Percentiles rank a stretch among this genome's conserved stretches.
Conservation (phyloP, 2,888 invertebrate genomes). For the Patella caerulea region DNA sequence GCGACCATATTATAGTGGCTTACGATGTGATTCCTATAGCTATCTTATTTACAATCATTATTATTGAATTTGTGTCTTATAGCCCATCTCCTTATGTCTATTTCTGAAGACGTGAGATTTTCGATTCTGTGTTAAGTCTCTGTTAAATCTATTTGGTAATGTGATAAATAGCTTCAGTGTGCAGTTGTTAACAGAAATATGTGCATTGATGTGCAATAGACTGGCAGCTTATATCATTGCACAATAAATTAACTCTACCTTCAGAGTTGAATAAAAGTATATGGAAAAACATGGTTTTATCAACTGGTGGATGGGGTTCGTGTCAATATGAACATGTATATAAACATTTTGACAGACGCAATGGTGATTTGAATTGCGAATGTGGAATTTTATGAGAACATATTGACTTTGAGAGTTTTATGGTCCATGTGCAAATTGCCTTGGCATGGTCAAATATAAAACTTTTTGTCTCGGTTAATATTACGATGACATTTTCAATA, state of each 20-base stretch:
- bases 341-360: neutral
- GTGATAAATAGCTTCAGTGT: neutral
- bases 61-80: neutral
- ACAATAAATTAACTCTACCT: neutral
- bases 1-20: too few relatives aligned
- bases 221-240: neutral
- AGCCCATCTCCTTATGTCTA: neutral
- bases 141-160: conserved; percentile 1
- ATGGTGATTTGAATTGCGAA: neutral
- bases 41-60: neutral
- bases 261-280: too few relatives aligned
- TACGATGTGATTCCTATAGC: neutral
- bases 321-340: too few relatives aligned
- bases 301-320: too few relatives aligned
- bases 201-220: neutral
- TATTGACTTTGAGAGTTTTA: too few relatives aligned
- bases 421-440: too few relatives aligned
- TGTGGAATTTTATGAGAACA: neutral
- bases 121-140: neutral
- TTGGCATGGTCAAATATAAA: too few relatives aligned
- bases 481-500: too few relatives aligned
- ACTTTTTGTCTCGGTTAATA: too few relatives aligned
- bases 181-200: conserved; percentile 10
- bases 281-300: too few relatives aligned
- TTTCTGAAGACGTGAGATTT: neutral